Evolutionary conservation across 2,113 vertebrate genomes (phyloP).

Genomic region (Caranx ignobilis): DNA sequence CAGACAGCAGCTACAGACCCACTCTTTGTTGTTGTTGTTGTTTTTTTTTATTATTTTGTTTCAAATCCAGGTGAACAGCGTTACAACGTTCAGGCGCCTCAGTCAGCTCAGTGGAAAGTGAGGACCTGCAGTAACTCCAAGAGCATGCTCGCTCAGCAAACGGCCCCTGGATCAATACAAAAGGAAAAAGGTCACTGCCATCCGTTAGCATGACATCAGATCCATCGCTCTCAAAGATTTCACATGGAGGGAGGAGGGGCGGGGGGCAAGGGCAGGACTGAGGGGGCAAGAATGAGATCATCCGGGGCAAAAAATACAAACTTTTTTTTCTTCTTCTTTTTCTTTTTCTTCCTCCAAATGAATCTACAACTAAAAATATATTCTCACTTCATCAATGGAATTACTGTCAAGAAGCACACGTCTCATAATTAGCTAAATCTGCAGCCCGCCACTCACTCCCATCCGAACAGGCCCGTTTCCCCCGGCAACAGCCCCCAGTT

Average conservation of each 20-base stretch:
- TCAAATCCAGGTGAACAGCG: conserved; percentile 78
- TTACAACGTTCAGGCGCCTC: conserved; percentile 62
- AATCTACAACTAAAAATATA: conserved; percentile 69
- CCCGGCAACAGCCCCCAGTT: neutral
- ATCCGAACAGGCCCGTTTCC: conserved; percentile 16
- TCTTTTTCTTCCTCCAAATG: conserved; percentile 28
- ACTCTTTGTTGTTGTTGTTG: conserved; percentile 35
- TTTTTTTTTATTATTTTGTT: conserved; percentile 68
- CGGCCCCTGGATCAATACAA: conserved; percentile 63
- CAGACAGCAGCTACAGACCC: conserved; percentile 20
- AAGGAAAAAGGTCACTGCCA: conserved; percentile 61
- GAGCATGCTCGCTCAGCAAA: conserved; percentile 74
- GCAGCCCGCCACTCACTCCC: neutral
- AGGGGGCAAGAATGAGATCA: conserved; percentile 5
- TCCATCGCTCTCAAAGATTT: conserved; percentile 37
- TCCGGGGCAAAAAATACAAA: conserved; percentile 17
- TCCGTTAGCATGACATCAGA: conserved; percentile 62
- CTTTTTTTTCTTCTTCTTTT: no score
- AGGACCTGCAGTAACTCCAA: conserved; percentile 50
- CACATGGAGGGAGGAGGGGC: conserved; percentile 28
- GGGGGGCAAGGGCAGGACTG: neutral
- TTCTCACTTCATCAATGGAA: conserved; percentile 63
- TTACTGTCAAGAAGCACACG: conserved; percentile 50
- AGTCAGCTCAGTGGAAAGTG: conserved; percentile 51
- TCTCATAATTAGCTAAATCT: conserved; percentile 64